Conservation (phyloP, 2,888 invertebrate genomes). For the Coremacera marginata region DNA sequence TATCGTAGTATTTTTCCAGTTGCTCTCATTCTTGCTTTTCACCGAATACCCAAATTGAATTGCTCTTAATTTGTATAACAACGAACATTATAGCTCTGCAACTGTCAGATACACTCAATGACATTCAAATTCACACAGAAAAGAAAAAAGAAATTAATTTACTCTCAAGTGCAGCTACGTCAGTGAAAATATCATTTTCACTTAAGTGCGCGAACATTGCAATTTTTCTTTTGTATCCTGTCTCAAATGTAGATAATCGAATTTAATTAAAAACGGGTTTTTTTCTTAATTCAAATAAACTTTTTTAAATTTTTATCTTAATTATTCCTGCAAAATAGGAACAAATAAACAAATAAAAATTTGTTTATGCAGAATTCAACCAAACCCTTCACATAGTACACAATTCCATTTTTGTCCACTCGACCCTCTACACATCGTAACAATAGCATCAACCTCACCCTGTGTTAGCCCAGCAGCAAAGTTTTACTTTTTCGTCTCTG, state of each 20-base stretch:
- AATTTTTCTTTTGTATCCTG: no score
- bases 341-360: no score
- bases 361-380: no score
- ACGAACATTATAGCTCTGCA: constrained; percentile 32
- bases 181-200: neutral
- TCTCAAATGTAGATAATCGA: no score
- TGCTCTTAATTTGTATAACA: constrained; percentile 15
- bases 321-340: no score
- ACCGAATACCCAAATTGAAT: neutral
- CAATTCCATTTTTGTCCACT: neutral
- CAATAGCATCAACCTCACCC: neutral
- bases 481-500: constrained; percentile 24
- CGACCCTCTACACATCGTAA: neutral
- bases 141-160: constrained; percentile 61
- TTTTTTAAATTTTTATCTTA: no score
- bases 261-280: no score
- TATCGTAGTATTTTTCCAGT: no score
- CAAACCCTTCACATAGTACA: no score
- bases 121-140: constrained; percentile 44
- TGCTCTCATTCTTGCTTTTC: neutral
- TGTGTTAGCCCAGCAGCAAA: neutral
- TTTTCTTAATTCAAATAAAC: no score
- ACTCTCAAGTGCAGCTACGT: constrained; percentile 58
- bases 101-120: constrained; percentile 59
- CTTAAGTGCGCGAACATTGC: neutral